Evolutionary conservation across 1,140 invertebrate species (phyloP).

Genomic region (Aculops lycopersici): DNA sequence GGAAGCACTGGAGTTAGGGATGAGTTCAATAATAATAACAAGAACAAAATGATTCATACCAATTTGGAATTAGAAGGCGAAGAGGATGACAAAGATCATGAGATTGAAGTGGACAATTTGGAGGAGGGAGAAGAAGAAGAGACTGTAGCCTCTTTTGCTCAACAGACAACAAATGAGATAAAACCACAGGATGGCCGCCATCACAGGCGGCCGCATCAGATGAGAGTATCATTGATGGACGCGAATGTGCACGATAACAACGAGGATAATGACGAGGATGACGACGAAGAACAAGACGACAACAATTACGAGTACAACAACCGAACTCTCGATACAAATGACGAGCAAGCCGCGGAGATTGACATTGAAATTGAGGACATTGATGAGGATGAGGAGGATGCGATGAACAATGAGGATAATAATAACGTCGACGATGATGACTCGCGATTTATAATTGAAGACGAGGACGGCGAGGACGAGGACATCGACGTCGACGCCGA

Average conservation of each 20-base stretch:
- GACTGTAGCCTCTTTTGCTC: no score
- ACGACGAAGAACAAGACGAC: no score
- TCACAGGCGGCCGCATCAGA: no score
- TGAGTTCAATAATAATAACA: not conserved
- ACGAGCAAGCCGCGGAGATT: no score
- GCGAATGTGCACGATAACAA: slow-evolving; percentile 1
- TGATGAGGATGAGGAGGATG: slow-evolving; percentile 2
- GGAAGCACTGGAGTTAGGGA: not conserved
- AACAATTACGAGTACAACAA: not conserved
- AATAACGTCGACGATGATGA: not conserved
- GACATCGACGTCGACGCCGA: not conserved
- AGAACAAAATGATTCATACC: not conserved
- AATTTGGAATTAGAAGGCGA: not conserved
- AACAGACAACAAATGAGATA: no score
- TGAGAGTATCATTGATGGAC: no score
- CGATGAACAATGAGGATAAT: not conserved
- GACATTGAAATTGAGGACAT: no score
- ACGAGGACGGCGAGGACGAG: not conserved
- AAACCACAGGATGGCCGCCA: no score
- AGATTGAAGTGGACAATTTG: not conserved
- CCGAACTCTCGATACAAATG: not conserved
- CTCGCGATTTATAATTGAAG: not conserved
- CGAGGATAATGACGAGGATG: slow-evolving; percentile 1
- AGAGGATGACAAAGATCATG: not conserved
- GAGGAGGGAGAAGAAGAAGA: no score